Evolutionary conservation across 1,140 invertebrate species (phyloP), one percentile per base, ranked within the genome.

Genomic region (Eulimnadia texana): DNA sequence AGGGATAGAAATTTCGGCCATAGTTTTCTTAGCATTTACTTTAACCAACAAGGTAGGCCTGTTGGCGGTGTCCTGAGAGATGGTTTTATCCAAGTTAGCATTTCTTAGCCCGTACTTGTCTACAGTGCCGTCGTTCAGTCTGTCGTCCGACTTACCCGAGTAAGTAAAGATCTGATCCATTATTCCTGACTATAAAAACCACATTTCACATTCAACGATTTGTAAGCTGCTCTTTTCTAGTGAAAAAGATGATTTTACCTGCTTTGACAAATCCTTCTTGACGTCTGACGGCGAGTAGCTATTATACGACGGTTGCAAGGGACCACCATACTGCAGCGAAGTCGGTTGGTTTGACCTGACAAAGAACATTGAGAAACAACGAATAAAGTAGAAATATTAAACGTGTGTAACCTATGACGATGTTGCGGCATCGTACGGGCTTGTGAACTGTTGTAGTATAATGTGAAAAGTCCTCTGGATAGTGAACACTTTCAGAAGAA

Each of bases 1-100:
- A n/a, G 49, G 49, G 49, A 61, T 61, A 22, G 60, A 61, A 47
- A 61, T 61, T 54, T 61, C 60, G 20, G 60, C 60, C 60, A 61
- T 61, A 24, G 60, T 54, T 42, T 61, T 61, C 27, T 54, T 52
- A 29, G 60, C 60, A 3, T 42, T 29, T 16, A 61, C 9, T 29
- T 57, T 57, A 23, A 57, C 24, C 25, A 57, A 25, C 19, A 56
- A 29, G 19, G 3, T 25, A 11, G 54, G 27, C 27, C n/a, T 42
- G 33, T 6, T 42, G 6, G 33, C 33, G 33, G 6, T 16, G 16
- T 42, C 33, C 16, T 42, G 33, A 42, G 33, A 42, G 6, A 42
- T 16, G 33, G 6, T 16, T 9, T 6, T 42, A 6, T 42, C 33
- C 33, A 42, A 16, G 6, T 6, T 6, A 42, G 33, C 6, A 6